Base-by-base conservation (phyloP, 2,888 invertebrate species). In the Carabus problematicus region DNA sequence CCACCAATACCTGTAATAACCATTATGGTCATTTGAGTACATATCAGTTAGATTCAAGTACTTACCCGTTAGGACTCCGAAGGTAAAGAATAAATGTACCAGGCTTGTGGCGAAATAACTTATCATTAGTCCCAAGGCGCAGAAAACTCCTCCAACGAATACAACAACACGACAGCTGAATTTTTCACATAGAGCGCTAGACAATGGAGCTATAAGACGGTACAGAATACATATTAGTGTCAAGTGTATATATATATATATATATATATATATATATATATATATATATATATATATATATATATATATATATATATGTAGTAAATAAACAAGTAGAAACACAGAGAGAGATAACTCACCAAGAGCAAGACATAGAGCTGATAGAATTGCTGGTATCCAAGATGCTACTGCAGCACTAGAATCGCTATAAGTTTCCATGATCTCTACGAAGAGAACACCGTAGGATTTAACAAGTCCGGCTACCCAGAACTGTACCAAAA, bases 401-500 rank as follows among this genome's bases (percentile, higher is more conserved):
- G 91, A 91, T 0, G 92, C 92, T 0, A 91, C 88, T 0, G 90
- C 87, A 40, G 90, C 91, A 0, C 91, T 88, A 0, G 90, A 89
- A 63, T 90, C 89, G 0, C 90, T 87, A 79, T 92, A 92, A 0
- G 89, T 91, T 79, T 91, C 91, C 86, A 92, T 88, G 69, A 92
- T 90, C 81, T 92, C 92, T 70, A 92, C 90, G 75, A 92, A 92
- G 0, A 93, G 83, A 14, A 93, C 91, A 0, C 93, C 92, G 76
- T 92, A 92, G 0, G 92, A 92, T 79, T 92, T 92, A 76, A 92
- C 91, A 70, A 91, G 84, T 0, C 92, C 92, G 0, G 92, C 91
- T 42, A 92, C 91, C 88, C 92, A 90, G 80, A 92, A 91, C 78
- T 92, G 92, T 41, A 92, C 92, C 78, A 91, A 88, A 78, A 92